phyloP scores from a whole-genome alignment of 2,113 vertebrate species.

The Oryzias curvinotus region DNA sequence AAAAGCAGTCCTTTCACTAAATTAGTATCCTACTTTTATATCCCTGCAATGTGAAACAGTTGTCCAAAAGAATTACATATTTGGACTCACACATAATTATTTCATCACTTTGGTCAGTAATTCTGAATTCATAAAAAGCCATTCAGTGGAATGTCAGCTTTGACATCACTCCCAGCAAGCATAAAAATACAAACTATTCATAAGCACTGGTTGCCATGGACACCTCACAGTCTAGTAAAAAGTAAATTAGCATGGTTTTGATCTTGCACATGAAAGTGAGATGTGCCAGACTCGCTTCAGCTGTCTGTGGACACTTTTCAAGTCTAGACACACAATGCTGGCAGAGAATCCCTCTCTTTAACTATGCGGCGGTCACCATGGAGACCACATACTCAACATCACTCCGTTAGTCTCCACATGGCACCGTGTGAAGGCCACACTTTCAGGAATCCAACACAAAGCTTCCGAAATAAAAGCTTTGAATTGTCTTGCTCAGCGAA shows the following conservation, averaged over 20 bases:
- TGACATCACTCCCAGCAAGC: too few relatives aligned
- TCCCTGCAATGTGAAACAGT: too few relatives aligned
- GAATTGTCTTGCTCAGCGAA: conserved; percentile 16
- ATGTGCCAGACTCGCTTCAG: conserved; percentile 42
- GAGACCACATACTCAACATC: conserved; percentile 56
- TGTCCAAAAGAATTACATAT: too few relatives aligned
- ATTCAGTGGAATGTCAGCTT: too few relatives aligned
- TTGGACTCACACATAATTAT: too few relatives aligned
- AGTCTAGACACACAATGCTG: conserved; percentile 58
- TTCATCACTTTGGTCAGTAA: too few relatives aligned
- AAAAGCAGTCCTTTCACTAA: too few relatives aligned
- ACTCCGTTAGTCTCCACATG: conserved; percentile 49
- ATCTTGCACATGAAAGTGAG: conserved; percentile 63
- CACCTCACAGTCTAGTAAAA: too few relatives aligned
- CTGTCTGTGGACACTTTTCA: conserved; percentile 47
- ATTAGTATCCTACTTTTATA: too few relatives aligned
- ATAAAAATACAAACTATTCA: too few relatives aligned
- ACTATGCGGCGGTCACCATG: conserved; percentile 62
- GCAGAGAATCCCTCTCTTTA: conserved; percentile 45
- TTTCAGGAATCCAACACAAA: conserved; percentile 53
- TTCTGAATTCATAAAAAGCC: too few relatives aligned
- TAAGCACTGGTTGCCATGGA: too few relatives aligned
- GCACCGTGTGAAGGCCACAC: conserved; percentile 53
- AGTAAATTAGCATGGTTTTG: conserved; percentile 65
- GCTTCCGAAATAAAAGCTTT: conserved; percentile 42